Percentiles rank a stretch among this genome's conserved stretches.
phyloP scores from a whole-genome alignment of 2,113 vertebrate genomes.

The Cettia cetti region DNA sequence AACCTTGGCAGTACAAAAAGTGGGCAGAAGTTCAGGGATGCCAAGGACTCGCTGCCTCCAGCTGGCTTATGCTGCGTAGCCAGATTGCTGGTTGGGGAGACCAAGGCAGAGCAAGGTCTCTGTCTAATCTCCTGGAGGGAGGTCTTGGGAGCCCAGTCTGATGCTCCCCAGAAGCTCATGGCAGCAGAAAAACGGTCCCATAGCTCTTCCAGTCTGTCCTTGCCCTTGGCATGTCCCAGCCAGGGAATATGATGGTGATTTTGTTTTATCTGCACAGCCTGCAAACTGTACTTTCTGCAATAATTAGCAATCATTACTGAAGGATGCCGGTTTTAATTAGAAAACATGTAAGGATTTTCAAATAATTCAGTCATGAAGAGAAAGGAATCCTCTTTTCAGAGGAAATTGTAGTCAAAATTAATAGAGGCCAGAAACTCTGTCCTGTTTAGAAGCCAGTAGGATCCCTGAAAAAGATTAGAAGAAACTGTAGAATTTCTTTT shows the following conservation, averaged over 20 bases:
- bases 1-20: neutral
- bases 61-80: neutral
- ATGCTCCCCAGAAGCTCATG: neutral
- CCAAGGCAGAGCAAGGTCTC: neutral
- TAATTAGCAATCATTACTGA: neutral
- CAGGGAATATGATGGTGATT: accelerated
- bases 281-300: neutral
- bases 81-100: neutral
- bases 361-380: neutral
- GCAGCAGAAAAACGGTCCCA: neutral
- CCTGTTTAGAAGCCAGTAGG: neutral
- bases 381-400: neutral
- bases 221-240: neutral
- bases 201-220: neutral
- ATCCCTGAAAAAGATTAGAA: neutral
- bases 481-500: neutral
- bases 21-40: neutral
- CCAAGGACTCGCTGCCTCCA: neutral
- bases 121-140: neutral
- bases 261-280: neutral
- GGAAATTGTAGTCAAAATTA: neutral
- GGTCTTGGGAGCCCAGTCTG: neutral
- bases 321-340: neutral
- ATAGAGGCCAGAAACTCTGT: neutral
- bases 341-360: neutral